Base-by-base conservation (phyloP, 2,113 vertebrate species). In the Plectropomus leopardus region DNA sequence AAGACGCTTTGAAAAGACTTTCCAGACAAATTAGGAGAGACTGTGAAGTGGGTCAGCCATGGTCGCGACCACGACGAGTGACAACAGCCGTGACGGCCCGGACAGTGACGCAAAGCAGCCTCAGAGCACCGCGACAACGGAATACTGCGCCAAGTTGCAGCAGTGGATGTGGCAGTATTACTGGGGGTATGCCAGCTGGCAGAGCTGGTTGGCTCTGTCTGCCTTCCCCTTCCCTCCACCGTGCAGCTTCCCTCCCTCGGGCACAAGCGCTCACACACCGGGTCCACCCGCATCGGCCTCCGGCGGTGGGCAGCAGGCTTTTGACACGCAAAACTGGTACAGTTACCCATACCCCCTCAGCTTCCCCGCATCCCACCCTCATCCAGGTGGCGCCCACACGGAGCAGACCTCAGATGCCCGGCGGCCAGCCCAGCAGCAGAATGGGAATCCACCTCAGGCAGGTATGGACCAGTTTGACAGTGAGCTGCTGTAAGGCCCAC, bases 151-250 rank as follows among this genome's bases (percentile, higher is more conserved):
- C 53, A 92, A 94, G 69, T 92, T 98, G 75, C 97, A 97, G 92
- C 96, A 95, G 76, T 98, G 97, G 97, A 96, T 98, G 64, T 98
- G 97, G 97, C 96, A 96, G 85, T 96, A 96, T 58, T 96, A 98
- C 94, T 97, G 96, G 91, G 95, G 96, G 1, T 94, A 96, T 85
- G 88, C 96, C 21, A 93, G 84, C 91, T 97, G 96, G 97, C 96
- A 97, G 90, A 93, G 91, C 94, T 95, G 96, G 90, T 13, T 87
- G 77, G 34, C 87, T 17, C 82, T 93, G 55, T 87, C 92, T 8
- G 67, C 94, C 82, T 40, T 93, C 87, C 82, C 95, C 77, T 47
- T 91, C 85, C 61, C 93, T 85, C 86, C 86, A 14, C 60, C 78
- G 11, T 79, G 80, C 42, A 5, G 8, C 2, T 58, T 73, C 26